Conservation (phyloP, 2,113 vertebrate genomes). For the Proterorhinus semilunaris region DNA sequence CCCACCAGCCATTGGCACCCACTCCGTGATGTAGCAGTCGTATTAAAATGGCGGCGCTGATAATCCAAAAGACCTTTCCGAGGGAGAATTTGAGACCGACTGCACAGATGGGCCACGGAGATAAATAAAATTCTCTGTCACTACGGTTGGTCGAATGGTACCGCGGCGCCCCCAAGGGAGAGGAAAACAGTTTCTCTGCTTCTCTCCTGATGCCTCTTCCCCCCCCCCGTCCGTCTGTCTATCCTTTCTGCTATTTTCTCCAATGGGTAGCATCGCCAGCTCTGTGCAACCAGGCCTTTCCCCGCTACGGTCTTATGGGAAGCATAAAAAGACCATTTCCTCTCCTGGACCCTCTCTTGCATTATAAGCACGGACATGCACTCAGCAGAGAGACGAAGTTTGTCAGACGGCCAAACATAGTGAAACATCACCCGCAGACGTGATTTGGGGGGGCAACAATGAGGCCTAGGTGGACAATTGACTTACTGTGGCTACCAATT, state of each 20-base stretch:
- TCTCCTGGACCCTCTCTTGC: conserved; percentile 15
- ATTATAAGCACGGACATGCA: conserved; percentile 34
- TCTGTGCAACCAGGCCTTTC: conserved; percentile 44
- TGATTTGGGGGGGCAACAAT: conserved; percentile 20
- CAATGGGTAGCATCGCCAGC: conserved; percentile 45
- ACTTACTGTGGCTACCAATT: conserved; percentile 47
- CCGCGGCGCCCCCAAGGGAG: conserved; percentile 85
- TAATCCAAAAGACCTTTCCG: conserved; percentile 93
- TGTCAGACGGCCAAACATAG: conserved; percentile 38
- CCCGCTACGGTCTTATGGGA: conserved; percentile 27
- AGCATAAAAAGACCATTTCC: conserved; percentile 48
- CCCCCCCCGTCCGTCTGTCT: conserved; percentile 41
- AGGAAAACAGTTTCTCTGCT: conserved; percentile 52
- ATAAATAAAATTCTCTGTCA: conserved; percentile 94
- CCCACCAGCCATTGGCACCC: conserved; percentile 70
- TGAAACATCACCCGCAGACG: conserved; percentile 31
- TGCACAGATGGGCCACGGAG: conserved; percentile 93
- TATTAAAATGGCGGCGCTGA: conserved; percentile 93
- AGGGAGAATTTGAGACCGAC: conserved; percentile 88
- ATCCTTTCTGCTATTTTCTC: conserved; percentile 33
- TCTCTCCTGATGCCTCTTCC: conserved; percentile 24
- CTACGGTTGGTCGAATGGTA: conserved; percentile 85
- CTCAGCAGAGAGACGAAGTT: conserved; percentile 28
- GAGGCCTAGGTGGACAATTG: conserved; percentile 48
- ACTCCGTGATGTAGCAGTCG: conserved; percentile 87